Evolutionary conservation across 2,113 vertebrate genomes (phyloP), one percentile per base, ranked within the genome.

Genomic region (Cacatua alba): DNA sequence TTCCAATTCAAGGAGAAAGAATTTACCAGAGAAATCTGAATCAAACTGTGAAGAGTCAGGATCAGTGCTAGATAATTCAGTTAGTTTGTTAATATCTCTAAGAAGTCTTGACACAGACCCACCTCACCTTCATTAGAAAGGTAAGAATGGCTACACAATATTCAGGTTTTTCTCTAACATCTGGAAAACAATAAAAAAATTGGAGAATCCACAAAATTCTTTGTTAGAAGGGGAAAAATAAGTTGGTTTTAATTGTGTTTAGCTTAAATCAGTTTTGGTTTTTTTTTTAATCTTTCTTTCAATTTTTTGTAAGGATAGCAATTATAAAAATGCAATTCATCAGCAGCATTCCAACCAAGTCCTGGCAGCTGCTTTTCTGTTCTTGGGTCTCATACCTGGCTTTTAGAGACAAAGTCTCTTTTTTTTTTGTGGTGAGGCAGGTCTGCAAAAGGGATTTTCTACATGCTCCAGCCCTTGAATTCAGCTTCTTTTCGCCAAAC

Each of bases 141-240:
- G 0, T 1, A 63, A 10, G 11, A 7, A 41, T 3, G 6, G 11
- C 51, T 39, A 21, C 8, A 46, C 31, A 39, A 14, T 2, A 7
- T 15, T 19, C 3, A n/a, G 62, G 65, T 44, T 49, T 57, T 88
- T 49, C 23, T 60, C 29, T 9, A 64, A 39, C 11, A 37, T 13
- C 41, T 62, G 41, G 17, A 46, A 10, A 9, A 17, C 1, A 1
- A 39, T 18, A 19, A 20, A 86, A 79, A 63, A 82, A 26, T 2
- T 39, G 31, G 11, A 76, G 20, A 92, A 57, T 10, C 18, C 23
- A 68, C 10, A 48, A 43, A 64, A 79, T 69, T 25, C 41, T 68
- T 67, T 48, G 15, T 46, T 31, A 69, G 28, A 59, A 84, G 13
- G 5, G 3, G 13, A 18, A 37, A 65, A 87, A 71, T 60, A 17